phyloP scores from a whole-genome alignment of 2,888 invertebrate genomes.

The Zygaena filipendulae region DNA sequence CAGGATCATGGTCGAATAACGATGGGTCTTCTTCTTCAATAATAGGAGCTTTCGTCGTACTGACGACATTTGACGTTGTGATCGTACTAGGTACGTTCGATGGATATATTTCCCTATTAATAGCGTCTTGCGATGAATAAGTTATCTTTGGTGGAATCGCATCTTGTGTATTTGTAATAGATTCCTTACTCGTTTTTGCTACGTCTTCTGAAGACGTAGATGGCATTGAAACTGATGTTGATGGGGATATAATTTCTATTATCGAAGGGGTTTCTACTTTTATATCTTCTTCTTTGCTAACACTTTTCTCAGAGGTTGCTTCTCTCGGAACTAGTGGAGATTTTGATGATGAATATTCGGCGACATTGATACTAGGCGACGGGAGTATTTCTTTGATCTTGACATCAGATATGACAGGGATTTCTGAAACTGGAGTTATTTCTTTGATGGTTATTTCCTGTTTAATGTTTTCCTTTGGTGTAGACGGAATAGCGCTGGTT shows the following conservation, averaged over 20 bases:
- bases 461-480: conserved; percentile 33
- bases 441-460: conserved; percentile 69
- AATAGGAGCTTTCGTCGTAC: conserved; percentile 36
- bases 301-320: conserved; percentile 41
- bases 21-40: conserved; percentile 49
- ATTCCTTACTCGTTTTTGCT: conserved; percentile 20
- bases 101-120: conserved; percentile 37
- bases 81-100: conserved; percentile 31
- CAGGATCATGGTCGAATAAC: conserved; percentile 50
- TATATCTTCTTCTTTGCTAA: conserved; percentile 21
- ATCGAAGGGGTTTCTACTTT: conserved; percentile 33
- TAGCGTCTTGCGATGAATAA: conserved; percentile 44
- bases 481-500: conserved; percentile 21
- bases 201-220: conserved; percentile 22
- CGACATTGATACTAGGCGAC: conserved; percentile 40
- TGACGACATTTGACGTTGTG: conserved; percentile 25
- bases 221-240: conserved; percentile 18
- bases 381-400: conserved; percentile 57
- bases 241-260: conserved; percentile 29
- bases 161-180: conserved; percentile 22
- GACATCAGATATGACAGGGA: conserved; percentile 50
- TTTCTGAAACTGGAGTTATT: conserved; percentile 66
- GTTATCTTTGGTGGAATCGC: conserved; percentile 47
- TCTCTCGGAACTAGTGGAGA: conserved; percentile 53
- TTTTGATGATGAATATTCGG: conserved; percentile 50